Conservation (phyloP, 2,797 vertebrate genomes). For the Crenuchus spilurus region DNA sequence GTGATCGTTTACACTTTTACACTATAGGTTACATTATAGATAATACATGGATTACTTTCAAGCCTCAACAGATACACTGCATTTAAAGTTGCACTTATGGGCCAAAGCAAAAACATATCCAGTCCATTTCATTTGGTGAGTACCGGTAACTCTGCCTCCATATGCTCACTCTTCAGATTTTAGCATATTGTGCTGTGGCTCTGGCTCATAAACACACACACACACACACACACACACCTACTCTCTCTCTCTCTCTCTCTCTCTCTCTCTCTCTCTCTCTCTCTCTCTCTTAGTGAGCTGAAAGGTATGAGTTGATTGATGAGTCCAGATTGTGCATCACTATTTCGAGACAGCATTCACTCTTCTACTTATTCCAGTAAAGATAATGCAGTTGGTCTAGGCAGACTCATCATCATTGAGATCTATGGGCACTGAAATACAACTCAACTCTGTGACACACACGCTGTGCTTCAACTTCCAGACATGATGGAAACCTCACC, state of each 20-base stretch:
- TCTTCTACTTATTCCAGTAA: background rate
- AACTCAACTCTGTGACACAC: background rate
- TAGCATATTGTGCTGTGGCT: conserved; percentile 25
- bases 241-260: too few relatives aligned
- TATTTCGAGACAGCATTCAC: conserved; percentile 17
- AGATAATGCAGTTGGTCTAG: conserved; percentile 1
- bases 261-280: too few relatives aligned
- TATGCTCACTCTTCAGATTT: conserved; percentile 40
- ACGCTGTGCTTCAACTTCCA: background rate
- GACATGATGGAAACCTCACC: background rate
- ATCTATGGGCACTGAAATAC: background rate
- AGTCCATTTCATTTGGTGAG: conserved; percentile 37
- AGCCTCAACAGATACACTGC: too few relatives aligned
- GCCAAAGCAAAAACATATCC: background rate
- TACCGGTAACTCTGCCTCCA: conserved; percentile 30
- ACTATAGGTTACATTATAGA: too few relatives aligned
- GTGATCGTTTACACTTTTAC: too few relatives aligned
- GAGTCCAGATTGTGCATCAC: conserved; percentile 39
- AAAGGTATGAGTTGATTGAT: conserved; percentile 38
- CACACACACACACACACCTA: conserved; percentile 21
- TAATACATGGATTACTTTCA: too few relatives aligned
- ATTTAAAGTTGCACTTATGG: background rate
- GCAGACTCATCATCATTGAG: background rate
- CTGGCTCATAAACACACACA: conserved; percentile 30
- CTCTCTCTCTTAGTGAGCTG: conserved; percentile 1